A percentile compares a stretch with the other conserved stretches of the same genome.
These are phyloP conservation scores for Edolisoma coerulescens DNA, from an alignment of 2,113 vertebrate genomes.

Conservation along the genomic window DNA sequence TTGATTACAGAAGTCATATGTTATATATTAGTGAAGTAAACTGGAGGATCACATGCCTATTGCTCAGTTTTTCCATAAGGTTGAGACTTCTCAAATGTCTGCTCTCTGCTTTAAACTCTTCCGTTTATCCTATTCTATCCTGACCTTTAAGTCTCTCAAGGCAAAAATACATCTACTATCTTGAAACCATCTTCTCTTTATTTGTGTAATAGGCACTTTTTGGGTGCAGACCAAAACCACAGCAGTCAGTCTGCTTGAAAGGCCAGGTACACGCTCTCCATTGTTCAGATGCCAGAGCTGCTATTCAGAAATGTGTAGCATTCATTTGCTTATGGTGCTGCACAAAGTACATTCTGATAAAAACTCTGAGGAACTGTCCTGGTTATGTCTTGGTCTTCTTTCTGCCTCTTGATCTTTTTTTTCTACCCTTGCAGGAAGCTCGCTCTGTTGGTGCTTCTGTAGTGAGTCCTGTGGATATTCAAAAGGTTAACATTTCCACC, in stretches of 20 bases:
- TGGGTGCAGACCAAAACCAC: constrained; percentile 4
- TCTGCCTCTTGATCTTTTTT: constrained; percentile 57
- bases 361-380: not conserved
- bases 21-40: not conserved
- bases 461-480: constrained; percentile 70
- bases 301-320: not conserved
- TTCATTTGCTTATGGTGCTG: not conserved
- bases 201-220: not conserved
- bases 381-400: not conserved
- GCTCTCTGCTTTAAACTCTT: constrained; percentile 11
- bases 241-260: not conserved
- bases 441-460: constrained; percentile 71
- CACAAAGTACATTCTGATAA: not conserved
- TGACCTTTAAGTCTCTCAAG: constrained; percentile 12
- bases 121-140: not conserved
- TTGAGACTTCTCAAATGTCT: constrained; percentile 5
- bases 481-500: constrained; percentile 73
- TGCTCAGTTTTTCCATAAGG: constrained; percentile 28
- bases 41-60: not conserved
- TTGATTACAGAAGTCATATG: constrained; percentile 6
- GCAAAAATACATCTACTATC: not conserved
- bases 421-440: constrained; percentile 74
- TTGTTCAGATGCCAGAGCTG: not conserved
- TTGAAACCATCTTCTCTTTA: not conserved
- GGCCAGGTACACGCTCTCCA: not conserved